A percentile compares a stretch with the other conserved stretches of the same genome.
These are phyloP conservation scores for Musca vetustissima DNA, from an alignment of 1,140 invertebrate species.

Conservation along the genomic window DNA sequence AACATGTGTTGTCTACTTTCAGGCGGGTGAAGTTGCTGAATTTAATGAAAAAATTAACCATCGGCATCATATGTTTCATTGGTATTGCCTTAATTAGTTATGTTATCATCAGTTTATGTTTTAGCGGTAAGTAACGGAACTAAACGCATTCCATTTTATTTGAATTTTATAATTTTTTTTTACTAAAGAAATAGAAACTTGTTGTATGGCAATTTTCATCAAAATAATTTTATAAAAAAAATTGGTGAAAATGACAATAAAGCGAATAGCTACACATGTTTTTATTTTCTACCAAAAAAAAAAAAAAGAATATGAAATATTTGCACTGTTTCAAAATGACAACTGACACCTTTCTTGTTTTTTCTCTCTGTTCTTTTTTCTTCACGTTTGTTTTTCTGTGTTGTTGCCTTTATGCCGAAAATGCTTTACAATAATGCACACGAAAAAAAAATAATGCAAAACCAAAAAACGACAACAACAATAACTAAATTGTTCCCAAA, in stretches of 20 bases:
- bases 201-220: too few species aligned
- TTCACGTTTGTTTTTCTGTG: background rate
- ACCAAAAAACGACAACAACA: too few species aligned
- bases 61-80: conserved; percentile 51
- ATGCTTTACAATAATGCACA: background rate
- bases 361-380: conserved; percentile 1
- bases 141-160: too few species aligned
- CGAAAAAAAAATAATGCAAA: background rate
- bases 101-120: conserved; percentile 50
- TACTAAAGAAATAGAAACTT: too few species aligned
- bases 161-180: too few species aligned
- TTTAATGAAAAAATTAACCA: conserved; percentile 54
- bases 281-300: too few species aligned
- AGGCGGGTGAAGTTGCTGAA: conserved; percentile 51
- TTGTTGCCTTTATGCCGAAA: background rate
- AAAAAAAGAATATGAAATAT: background rate
- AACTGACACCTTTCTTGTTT: background rate
- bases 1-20: conserved; percentile 19
- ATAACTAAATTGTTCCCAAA: too few species aligned
- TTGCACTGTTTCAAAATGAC: background rate
- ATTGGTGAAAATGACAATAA: too few species aligned
- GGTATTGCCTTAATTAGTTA: conserved; percentile 51
- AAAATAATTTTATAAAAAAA: too few species aligned
- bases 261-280: too few species aligned
- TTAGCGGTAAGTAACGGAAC: conserved; percentile 47